Evolutionary conservation across 2,797 vertebrate species (phyloP).

Genomic region (Gymnoscopelus microlampas): DNA sequence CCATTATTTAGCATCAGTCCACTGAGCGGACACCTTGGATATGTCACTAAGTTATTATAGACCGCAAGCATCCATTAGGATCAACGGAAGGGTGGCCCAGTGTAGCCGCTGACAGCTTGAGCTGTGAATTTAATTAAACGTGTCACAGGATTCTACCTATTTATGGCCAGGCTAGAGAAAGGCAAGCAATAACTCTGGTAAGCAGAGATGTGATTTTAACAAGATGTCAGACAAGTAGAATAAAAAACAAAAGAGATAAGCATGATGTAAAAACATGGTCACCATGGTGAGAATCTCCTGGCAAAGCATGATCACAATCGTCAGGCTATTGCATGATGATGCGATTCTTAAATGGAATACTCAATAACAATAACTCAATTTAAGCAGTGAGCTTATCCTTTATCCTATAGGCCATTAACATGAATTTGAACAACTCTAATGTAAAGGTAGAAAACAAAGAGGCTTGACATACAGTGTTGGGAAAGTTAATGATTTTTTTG

Average conservation of each 20-base stretch:
- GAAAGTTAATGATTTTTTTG: too few relatives aligned
- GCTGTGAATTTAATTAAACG: constrained; percentile 72
- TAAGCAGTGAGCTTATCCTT: too few relatives aligned
- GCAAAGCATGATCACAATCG: not conserved
- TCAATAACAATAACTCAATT: too few relatives aligned
- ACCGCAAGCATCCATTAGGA: constrained; percentile 70
- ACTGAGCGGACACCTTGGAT: constrained; percentile 47
- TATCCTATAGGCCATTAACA: too few relatives aligned
- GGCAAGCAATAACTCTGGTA: constrained; percentile 40
- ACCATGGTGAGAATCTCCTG: not conserved
- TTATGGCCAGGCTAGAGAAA: constrained; percentile 51
- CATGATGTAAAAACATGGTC: constrained; percentile 11
- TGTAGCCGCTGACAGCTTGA: constrained; percentile 57
- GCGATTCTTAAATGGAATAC: too few relatives aligned
- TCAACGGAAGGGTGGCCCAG: constrained; percentile 38
- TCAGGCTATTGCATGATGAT: constrained; percentile 10
- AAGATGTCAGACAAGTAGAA: constrained; percentile 6
- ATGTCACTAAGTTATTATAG: constrained; percentile 37
- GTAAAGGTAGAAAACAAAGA: too few relatives aligned
- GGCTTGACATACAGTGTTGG: too few relatives aligned
- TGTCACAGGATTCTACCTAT: constrained; percentile 65
- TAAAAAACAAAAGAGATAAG: constrained; percentile 5
- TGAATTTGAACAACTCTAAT: too few relatives aligned
- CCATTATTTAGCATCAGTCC: constrained; percentile 52
- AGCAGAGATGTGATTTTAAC: constrained; percentile 13